Conservation (phyloP, 2,888 invertebrate genomes). For the Trypoxylon attenuatum region DNA sequence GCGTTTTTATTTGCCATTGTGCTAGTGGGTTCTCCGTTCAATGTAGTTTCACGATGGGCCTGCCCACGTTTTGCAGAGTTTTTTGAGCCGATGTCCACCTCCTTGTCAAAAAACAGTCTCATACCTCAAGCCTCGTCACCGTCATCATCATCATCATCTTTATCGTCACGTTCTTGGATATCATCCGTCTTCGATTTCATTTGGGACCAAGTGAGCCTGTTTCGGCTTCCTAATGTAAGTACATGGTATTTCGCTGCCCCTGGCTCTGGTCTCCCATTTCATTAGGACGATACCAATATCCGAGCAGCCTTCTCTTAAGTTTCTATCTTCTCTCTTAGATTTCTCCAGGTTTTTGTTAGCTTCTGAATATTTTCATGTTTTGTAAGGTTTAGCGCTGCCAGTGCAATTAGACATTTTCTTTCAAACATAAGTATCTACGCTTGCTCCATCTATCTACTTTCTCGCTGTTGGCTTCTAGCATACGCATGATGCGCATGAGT, state of each 20-base stretch:
- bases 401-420: too few relatives aligned
- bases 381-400: too few relatives aligned
- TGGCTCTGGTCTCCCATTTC: slow-evolving; percentile 40
- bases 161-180: slow-evolving; percentile 73
- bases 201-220: slow-evolving; percentile 74
- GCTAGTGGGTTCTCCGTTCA: slow-evolving; percentile 2
- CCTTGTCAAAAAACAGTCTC: slow-evolving; percentile 71
- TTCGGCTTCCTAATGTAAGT: slow-evolving; percentile 72
- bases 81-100: slow-evolving; percentile 73
- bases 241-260: slow-evolving; percentile 35
- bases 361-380: too few relatives aligned
- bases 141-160: slow-evolving; percentile 18
- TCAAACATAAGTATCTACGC: too few relatives aligned
- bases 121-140: slow-evolving; percentile 61
- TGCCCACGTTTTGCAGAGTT: slow-evolving; percentile 69
- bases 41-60: slow-evolving; percentile 47
- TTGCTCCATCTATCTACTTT: too few relatives aligned
- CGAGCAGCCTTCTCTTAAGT: not conserved
- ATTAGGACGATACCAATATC: slow-evolving; percentile 1
- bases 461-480: too few relatives aligned
- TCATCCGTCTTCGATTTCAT: slow-evolving; percentile 73
- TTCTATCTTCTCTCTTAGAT: too few relatives aligned
- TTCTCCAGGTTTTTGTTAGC: too few relatives aligned
- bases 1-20: slow-evolving; percentile 4
- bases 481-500: too few relatives aligned